Evolutionary conservation across 2,113 vertebrate species (phyloP).

Genomic region (Asarcornis scutulata): DNA sequence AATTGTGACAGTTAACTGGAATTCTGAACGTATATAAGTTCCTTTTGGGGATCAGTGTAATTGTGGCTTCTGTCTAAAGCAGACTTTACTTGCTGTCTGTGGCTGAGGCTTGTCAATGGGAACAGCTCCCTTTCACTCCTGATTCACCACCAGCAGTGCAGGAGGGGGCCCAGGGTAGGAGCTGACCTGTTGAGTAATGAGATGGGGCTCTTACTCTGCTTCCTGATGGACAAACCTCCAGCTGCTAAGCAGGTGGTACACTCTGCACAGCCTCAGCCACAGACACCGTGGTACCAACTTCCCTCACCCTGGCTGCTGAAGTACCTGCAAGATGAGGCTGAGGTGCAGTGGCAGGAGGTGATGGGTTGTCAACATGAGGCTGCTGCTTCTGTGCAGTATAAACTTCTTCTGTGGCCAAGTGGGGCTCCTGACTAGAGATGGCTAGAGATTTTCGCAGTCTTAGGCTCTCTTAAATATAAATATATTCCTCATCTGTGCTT

Average conservation of each 20-base stretch:
- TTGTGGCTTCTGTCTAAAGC: not conserved
- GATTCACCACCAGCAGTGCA: not conserved
- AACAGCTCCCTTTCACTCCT: not conserved
- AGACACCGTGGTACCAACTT: no score
- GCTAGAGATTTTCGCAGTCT: not conserved
- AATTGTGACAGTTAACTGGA: not conserved
- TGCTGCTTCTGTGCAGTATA: not conserved
- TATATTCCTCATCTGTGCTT: not conserved
- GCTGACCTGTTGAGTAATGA: not conserved
- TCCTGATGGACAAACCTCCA: not conserved
- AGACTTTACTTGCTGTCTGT: fast-evolving
- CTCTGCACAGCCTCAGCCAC: not conserved
- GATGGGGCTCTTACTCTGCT: not conserved
- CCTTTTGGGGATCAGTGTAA: not conserved
- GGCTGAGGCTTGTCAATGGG: not conserved
- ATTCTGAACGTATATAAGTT: not conserved
- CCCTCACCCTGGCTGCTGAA: not conserved
- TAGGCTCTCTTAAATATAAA: not conserved
- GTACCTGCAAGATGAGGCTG: not conserved
- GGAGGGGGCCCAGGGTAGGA: not conserved
- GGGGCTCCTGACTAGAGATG: not conserved
- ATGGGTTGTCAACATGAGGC: not conserved
- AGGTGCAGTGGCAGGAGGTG: not conserved
- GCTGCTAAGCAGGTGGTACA: not conserved
- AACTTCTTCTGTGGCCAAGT: not conserved